These are phyloP conservation scores for Arge pagana DNA, from an alignment of 2,888 invertebrate genomes.

Conservation along the genomic window DNA sequence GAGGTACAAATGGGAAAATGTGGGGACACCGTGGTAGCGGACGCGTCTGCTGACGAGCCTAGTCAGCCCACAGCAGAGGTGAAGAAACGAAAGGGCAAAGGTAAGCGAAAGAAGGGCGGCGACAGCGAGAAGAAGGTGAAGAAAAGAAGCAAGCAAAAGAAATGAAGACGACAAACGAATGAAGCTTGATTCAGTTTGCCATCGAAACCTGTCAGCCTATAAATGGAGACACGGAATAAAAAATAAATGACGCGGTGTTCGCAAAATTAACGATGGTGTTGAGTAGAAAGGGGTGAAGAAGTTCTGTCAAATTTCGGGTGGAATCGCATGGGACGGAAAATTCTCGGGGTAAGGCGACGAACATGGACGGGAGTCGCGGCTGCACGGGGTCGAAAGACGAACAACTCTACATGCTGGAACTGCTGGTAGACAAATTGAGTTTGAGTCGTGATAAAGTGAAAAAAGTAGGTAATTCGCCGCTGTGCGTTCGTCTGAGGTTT, in stretches of 20 bases:
- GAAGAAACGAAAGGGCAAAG: conserved; percentile 19
- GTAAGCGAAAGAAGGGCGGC: conserved; percentile 19
- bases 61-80: background rate
- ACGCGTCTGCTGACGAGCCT: conserved; percentile 16
- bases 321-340: background rate
- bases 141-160: conserved; percentile 26
- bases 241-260: conserved; percentile 22
- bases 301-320: background rate
- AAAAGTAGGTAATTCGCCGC: conserved; percentile 26
- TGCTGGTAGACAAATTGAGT: conserved; percentile 34
- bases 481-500: conserved; percentile 37
- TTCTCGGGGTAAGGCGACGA: background rate
- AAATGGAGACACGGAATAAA: too few relatives aligned
- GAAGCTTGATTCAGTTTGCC: conserved; percentile 11
- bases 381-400: conserved; percentile 26
- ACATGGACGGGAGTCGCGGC: conserved; percentile 1
- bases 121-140: conserved; percentile 20
- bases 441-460: conserved; percentile 28
- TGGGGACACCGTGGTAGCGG: conserved; percentile 24
- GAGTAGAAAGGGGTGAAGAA: background rate
- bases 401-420: conserved; percentile 41
- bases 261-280: conserved; percentile 34
- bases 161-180: background rate
- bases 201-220: conserved; percentile 12
- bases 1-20: conserved; percentile 17